Percentiles rank a stretch among this genome's conserved stretches.
Conservation (phyloP, 2,888 invertebrate species). For the Cremastinae sp. region DNA sequence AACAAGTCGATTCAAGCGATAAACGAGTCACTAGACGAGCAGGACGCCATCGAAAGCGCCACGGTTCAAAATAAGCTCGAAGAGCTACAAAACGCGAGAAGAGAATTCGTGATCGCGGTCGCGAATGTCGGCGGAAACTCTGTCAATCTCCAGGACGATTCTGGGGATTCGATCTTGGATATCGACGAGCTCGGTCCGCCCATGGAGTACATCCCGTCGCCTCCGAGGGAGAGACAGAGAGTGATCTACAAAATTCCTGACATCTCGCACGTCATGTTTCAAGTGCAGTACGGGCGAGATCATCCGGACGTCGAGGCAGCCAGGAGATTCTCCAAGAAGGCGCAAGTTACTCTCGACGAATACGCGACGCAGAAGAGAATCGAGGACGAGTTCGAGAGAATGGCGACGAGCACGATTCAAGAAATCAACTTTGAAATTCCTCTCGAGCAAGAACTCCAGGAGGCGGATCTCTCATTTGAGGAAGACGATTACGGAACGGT, state of each 20-base stretch:
- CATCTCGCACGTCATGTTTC: slow-evolving; percentile 60
- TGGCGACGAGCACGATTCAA: slow-evolving; percentile 38
- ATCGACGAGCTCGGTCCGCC: slow-evolving; percentile 32
- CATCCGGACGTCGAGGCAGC: slow-evolving; percentile 70
- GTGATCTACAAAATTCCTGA: slow-evolving; percentile 62
- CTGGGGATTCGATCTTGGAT: slow-evolving; percentile 49
- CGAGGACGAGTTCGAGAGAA: slow-evolving; percentile 63
- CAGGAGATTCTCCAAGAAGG: slow-evolving; percentile 61
- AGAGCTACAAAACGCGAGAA: slow-evolving; percentile 73
- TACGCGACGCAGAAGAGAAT: slow-evolving; percentile 56
- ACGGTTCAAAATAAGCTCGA: slow-evolving; percentile 68
- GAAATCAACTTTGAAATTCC: slow-evolving; percentile 63
- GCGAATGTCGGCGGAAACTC: slow-evolving; percentile 71
- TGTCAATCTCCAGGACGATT: slow-evolving; percentile 62
- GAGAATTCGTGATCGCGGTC: slow-evolving; percentile 74
- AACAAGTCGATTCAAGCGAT: slow-evolving; percentile 71
- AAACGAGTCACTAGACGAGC: slow-evolving; percentile 67
- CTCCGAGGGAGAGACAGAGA: slow-evolving; percentile 45
- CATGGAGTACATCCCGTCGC: slow-evolving; percentile 34
- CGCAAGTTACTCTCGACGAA: slow-evolving; percentile 36
- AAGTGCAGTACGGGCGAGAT: slow-evolving; percentile 61
- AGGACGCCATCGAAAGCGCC: slow-evolving; percentile 69
- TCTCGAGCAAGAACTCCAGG: slow-evolving; percentile 66
- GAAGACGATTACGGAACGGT: slow-evolving; percentile 64
- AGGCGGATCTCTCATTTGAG: slow-evolving; percentile 67